A percentile compares a stretch with the other conserved stretches of the same genome.
phyloP scores from a whole-genome alignment of 2,888 invertebrate species.

The Ochropleura leucogaster region DNA sequence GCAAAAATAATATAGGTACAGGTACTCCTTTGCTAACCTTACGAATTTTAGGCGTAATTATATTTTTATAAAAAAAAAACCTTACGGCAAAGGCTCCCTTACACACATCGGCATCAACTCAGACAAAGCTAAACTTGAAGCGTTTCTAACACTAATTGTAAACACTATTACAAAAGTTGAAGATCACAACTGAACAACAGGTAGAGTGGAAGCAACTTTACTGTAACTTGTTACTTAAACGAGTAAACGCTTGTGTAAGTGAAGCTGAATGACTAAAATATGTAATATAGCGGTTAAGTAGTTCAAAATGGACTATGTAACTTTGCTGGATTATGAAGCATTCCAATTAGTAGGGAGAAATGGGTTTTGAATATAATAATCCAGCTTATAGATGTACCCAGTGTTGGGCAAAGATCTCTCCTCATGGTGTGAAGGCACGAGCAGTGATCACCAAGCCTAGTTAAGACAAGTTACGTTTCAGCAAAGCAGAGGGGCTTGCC shows the following conservation, averaged over 20 bases:
- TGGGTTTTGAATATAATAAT: no score
- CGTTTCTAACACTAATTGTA: conserved; percentile 39
- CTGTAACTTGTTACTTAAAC: conserved; percentile 26
- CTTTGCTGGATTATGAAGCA: neutral
- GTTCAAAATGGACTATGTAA: neutral
- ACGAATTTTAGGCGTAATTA: no score
- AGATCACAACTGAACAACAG: conserved; percentile 39
- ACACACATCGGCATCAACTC: neutral
- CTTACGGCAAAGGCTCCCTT: neutral
- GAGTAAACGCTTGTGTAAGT: conserved; percentile 6
- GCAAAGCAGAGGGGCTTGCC: no score
- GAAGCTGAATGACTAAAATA: conserved; percentile 10
- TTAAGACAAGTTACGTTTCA: no score
- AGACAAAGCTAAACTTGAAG: conserved; percentile 24
- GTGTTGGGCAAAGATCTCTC: no score
- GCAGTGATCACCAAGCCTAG: no score
- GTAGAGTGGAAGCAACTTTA: conserved; percentile 28
- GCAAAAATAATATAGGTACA: no score
- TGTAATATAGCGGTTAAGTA: neutral
- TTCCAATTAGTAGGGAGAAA: neutral
- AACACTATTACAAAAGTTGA: conserved; percentile 52
- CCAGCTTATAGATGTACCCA: no score
- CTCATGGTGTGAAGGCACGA: no score
- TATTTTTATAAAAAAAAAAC: neutral
- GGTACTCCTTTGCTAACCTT: no score